A percentile compares a stretch with the other conserved stretches of the same genome.
Conservation (phyloP, 2,888 invertebrate genomes). For the Pimpla rufipes region DNA sequence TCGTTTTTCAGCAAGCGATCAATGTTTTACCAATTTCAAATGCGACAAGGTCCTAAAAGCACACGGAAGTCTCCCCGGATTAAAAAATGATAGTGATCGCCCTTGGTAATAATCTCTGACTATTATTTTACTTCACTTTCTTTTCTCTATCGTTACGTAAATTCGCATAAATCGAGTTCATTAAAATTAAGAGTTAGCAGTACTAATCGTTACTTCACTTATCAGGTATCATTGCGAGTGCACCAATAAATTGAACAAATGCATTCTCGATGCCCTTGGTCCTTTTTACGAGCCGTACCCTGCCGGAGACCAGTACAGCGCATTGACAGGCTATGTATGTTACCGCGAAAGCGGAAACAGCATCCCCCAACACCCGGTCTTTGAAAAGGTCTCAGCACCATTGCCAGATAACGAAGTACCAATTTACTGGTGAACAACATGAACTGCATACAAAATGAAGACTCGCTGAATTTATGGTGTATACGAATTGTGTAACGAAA, state of each 20-base stretch:
- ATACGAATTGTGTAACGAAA: no score
- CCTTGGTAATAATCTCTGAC: not conserved
- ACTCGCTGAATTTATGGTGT: not conserved
- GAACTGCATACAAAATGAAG: not conserved
- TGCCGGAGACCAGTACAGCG: not conserved
- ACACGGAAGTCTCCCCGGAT: not conserved
- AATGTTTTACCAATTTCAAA: not conserved
- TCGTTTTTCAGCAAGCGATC: not conserved
- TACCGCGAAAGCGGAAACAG: not conserved
- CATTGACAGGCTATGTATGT: not conserved
- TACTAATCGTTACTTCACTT: not conserved
- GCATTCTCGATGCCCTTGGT: not conserved
- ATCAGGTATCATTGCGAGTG: not conserved
- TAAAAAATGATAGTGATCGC: not conserved
- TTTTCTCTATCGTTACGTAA: not conserved
- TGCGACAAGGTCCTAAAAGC: not conserved
- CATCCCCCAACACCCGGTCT: not conserved
- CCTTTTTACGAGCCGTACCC: not conserved
- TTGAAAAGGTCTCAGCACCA: not conserved
- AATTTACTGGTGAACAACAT: constrained; percentile 3
- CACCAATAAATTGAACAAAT: constrained; percentile 1
- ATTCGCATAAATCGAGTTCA: not conserved
- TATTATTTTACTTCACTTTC: not conserved
- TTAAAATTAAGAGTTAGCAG: not conserved
- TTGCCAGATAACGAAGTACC: not conserved